A percentile compares a stretch with the other conserved stretches of the same genome.
Evolutionary conservation across 2,888 invertebrate species (phyloP).

Genomic region (Nipponacmea schrenckii): DNA sequence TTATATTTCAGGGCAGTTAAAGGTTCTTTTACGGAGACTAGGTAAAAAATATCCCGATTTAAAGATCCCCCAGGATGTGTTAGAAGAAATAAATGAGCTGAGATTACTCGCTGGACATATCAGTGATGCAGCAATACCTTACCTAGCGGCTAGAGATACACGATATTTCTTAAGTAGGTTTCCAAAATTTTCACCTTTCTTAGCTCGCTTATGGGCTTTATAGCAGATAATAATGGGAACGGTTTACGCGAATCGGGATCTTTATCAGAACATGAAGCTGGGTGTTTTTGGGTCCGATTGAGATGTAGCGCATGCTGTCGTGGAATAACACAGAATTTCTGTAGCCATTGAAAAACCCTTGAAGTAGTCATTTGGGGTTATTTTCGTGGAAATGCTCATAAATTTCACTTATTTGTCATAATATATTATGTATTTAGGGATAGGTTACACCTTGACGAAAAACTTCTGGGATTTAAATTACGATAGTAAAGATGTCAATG

Average conservation of each 20-base stretch:
- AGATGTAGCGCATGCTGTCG: no score
- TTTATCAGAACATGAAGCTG: no score
- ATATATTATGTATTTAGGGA: no score
- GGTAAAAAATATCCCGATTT: conserved; percentile 31
- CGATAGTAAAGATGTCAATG: conserved; percentile 44
- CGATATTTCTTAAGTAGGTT: conserved; percentile 50
- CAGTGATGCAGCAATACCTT: conserved; percentile 48
- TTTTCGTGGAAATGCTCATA: no score
- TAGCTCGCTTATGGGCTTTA: no score
- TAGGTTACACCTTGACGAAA: conserved; percentile 49
- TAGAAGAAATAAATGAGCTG: conserved; percentile 35
- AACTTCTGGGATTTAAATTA: conserved; percentile 59
- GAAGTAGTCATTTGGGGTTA: no score
- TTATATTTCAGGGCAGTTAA: conserved; percentile 42
- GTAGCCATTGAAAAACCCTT: no score
- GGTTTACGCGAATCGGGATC: no score
- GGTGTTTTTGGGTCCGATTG: no score
- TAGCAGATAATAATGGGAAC: neutral
- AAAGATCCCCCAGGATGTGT: conserved; percentile 30
- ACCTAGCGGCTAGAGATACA: conserved; percentile 41
- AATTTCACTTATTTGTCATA: no score
- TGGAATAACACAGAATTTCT: no score
- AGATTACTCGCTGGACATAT: conserved; percentile 38
- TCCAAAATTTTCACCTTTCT: no score
- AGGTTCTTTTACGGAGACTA: conserved; percentile 43